These are phyloP conservation scores for Labeo catla DNA, from an alignment of 2,113 vertebrate species.

Conservation along the genomic window DNA sequence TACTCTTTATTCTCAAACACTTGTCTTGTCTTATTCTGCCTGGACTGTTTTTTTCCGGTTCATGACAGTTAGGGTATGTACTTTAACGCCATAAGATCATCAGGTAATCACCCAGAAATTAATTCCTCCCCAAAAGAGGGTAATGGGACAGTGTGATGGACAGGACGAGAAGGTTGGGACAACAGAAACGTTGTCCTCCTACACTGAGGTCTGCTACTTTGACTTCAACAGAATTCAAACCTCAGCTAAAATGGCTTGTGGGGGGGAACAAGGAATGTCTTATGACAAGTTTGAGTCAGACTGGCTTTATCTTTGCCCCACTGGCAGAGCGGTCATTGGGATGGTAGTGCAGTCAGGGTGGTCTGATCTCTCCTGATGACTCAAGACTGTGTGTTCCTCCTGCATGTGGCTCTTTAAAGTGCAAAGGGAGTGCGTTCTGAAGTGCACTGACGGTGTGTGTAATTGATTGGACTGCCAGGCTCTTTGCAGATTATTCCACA, in stretches of 20 bases:
- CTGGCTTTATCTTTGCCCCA: not conserved
- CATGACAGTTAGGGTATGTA: too few relatives aligned
- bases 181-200: constrained; percentile 2
- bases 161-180: not conserved
- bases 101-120: not conserved
- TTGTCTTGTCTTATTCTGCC: too few relatives aligned
- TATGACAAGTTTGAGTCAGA: constrained; percentile 25
- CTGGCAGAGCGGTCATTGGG: not conserved
- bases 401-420: constrained; percentile 30
- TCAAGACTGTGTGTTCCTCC: constrained; percentile 20
- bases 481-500: constrained; percentile 67
- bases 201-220: constrained; percentile 5
- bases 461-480: constrained; percentile 59
- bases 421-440: constrained; percentile 7
- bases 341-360: not conserved
- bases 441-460: constrained; percentile 22
- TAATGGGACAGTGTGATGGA: not conserved
- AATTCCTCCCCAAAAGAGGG: not conserved
- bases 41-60: too few relatives aligned
- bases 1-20: too few relatives aligned
- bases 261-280: constrained; percentile 16
- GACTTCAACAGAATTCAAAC: constrained; percentile 23
- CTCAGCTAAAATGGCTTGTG: constrained; percentile 31
- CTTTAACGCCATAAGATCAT: not conserved
- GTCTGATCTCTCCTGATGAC: constrained; percentile 17